Evolutionary conservation across 2,888 invertebrate genomes (phyloP).

Genomic region (Petrolisthes manimaculis): DNA sequence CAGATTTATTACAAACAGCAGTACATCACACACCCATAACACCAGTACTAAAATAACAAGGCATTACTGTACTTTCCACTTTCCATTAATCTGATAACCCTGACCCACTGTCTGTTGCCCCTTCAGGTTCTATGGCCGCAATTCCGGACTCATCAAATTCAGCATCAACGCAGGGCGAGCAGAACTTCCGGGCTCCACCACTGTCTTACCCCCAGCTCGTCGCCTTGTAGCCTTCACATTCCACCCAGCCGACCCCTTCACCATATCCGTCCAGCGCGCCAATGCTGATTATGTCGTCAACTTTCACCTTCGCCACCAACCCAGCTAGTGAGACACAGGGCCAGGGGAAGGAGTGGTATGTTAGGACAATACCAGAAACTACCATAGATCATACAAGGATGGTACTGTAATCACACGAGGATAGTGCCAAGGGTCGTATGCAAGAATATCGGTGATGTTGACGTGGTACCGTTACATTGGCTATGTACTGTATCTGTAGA

Average conservation of each 20-base stretch:
- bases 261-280: slow-evolving; percentile 93
- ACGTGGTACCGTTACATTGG: no score
- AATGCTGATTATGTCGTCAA: slow-evolving; percentile 94
- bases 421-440: no score
- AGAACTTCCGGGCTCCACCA: slow-evolving; percentile 76
- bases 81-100: neutral
- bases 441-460: no score
- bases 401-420: no score
- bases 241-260: slow-evolving; percentile 96
- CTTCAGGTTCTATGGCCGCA: slow-evolving; percentile 86
- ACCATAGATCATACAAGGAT: no score
- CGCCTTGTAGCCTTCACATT: slow-evolving; percentile 94
- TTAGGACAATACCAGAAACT: no score
- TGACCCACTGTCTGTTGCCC: neutral
- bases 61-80: no score
- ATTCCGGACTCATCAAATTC: slow-evolving; percentile 83
- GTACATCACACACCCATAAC: no score
- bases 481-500: no score
- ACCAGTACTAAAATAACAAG: no score
- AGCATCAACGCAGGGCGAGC: slow-evolving; percentile 77
- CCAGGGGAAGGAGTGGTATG: no score
- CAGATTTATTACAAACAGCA: no score
- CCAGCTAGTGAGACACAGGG: slow-evolving; percentile 27
- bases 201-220: slow-evolving; percentile 73
- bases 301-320: slow-evolving; percentile 80